Conservation (phyloP, 2,888 invertebrate genomes). For the Ecliptopera silaceata region DNA sequence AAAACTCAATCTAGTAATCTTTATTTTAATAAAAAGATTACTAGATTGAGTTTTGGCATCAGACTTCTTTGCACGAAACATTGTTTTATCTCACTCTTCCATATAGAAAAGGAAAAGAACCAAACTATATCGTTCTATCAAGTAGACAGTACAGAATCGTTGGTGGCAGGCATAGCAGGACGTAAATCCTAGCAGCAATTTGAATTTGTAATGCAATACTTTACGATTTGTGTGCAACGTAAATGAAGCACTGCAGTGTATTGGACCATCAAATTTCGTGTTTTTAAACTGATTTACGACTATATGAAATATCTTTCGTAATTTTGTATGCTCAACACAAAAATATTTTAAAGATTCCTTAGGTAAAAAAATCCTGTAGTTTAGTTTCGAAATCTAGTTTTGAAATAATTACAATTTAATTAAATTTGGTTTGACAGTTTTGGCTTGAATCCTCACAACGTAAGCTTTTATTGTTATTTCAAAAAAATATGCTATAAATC, state of each 20-base stretch:
- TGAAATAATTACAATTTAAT: no score
- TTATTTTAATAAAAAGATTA: no score
- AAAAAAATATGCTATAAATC: no score
- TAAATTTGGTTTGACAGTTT: no score
- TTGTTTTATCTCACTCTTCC: neutral
- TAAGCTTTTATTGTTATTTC: no score
- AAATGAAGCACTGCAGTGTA: conserved; percentile 14
- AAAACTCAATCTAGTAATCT: no score
- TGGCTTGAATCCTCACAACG: no score
- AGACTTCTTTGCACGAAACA: neutral
- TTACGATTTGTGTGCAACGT: conserved; percentile 24
- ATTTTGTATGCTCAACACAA: no score
- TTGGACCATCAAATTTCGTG: conserved; percentile 4
- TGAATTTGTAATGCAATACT: conserved; percentile 37
- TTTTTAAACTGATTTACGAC: neutral
- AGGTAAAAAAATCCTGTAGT: no score
- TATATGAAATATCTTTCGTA: neutral
- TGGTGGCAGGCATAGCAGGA: conserved; percentile 16
- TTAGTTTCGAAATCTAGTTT: no score
- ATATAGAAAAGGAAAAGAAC: neutral
- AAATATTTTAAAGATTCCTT: no score
- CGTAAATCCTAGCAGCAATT: conserved; percentile 33
- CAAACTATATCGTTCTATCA: neutral
- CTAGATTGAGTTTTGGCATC: neutral
- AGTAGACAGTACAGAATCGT: conserved; percentile 1